These are phyloP conservation scores for Nymphalis polychloros DNA, from an alignment of 2,888 invertebrate genomes.

Conservation along the genomic window DNA sequence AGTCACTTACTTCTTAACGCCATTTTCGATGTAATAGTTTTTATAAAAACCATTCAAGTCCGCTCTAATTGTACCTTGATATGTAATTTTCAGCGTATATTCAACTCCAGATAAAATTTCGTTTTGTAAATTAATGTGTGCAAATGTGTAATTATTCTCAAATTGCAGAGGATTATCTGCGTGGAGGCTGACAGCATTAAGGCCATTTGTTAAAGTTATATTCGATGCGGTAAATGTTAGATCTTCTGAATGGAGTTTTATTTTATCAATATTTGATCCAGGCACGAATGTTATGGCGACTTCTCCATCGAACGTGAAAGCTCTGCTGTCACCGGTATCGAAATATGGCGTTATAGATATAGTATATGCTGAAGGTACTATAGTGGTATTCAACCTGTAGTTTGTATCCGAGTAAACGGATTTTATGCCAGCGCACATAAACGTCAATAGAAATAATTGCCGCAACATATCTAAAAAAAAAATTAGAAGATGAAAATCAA, in stretches of 20 bases:
- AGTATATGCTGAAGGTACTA: constrained; percentile 79
- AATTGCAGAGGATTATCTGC: constrained; percentile 55
- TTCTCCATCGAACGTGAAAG: constrained; percentile 75
- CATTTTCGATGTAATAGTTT: constrained; percentile 78
- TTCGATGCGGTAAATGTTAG: constrained; percentile 53
- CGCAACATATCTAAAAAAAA: constrained; percentile 62
- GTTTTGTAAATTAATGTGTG: constrained; percentile 66
- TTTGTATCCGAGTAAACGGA: constrained; percentile 55
- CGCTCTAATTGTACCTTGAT: constrained; percentile 78
- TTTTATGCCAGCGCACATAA: constrained; percentile 48
- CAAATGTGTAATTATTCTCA: constrained; percentile 69
- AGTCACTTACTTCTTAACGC: constrained; percentile 75
- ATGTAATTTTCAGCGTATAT: constrained; percentile 77
- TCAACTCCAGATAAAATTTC: constrained; percentile 57
- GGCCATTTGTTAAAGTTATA: constrained; percentile 52
- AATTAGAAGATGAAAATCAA: constrained; percentile 19
- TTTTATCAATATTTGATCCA: constrained; percentile 51
- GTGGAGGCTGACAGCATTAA: constrained; percentile 45
- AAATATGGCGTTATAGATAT: constrained; percentile 79
- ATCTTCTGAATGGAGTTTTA: constrained; percentile 69
- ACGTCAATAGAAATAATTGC: constrained; percentile 45
- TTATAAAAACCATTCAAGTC: constrained; percentile 84
- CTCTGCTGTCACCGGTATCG: constrained; percentile 58
- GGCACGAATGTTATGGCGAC: constrained; percentile 67
- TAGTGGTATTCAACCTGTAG: constrained; percentile 63